Percentiles rank a stretch among this genome's conserved stretches.
phyloP scores from a whole-genome alignment of 1,140 invertebrate genomes.

The Lepidurus packardi region DNA sequence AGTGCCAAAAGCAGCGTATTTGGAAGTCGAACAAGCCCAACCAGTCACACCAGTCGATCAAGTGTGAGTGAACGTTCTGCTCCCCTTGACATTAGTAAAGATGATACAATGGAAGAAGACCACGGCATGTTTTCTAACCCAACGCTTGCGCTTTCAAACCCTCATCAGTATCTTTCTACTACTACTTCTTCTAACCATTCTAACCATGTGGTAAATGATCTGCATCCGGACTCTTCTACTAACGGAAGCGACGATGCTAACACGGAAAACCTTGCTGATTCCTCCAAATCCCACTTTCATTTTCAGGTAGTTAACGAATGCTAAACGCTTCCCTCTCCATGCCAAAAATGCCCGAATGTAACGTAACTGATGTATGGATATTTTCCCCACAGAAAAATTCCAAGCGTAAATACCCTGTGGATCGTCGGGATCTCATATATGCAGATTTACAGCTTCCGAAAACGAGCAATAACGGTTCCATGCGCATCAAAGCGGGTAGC shows the following conservation, averaged over 20 bases:
- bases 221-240: not conserved
- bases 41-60: slow-evolving; percentile 18
- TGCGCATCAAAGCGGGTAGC: slow-evolving; percentile 36
- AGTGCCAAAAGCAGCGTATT: slow-evolving; percentile 14
- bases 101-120: not conserved
- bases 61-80: slow-evolving; percentile 21
- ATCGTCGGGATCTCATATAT: slow-evolving; percentile 37
- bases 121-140: not conserved
- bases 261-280: not conserved
- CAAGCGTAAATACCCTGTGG: slow-evolving; percentile 25
- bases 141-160: not conserved
- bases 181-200: not conserved
- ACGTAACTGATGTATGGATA: not conserved
- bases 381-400: slow-evolving; percentile 28
- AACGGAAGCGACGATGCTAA: slow-evolving; percentile 14
- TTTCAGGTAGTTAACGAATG: not conserved
- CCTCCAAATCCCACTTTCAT: not conserved
- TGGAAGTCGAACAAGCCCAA: slow-evolving; percentile 13
- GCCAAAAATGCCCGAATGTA: not conserved
- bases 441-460: slow-evolving; percentile 41
- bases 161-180: not conserved
- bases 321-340: not conserved
- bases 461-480: slow-evolving; percentile 41
- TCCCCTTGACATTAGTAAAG: slow-evolving; percentile 8
- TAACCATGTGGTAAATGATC: not conserved